Percentiles rank a stretch among this genome's conserved stretches.
These are phyloP conservation scores for Malthinus flaveolus DNA, from an alignment of 2,888 invertebrate species.

Conservation along the genomic window DNA sequence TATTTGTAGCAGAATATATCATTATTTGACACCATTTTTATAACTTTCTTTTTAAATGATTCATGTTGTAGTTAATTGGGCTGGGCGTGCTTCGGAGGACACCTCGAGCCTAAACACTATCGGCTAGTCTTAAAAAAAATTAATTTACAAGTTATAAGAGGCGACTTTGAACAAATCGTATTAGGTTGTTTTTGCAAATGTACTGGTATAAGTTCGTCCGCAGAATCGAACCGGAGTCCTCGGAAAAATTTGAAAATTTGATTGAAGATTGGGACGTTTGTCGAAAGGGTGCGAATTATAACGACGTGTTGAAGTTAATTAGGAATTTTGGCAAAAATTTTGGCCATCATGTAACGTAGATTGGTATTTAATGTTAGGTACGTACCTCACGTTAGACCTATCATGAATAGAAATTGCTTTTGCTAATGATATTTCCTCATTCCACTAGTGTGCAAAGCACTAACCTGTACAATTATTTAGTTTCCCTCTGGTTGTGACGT, in stretches of 20 bases:
- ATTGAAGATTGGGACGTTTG: no score
- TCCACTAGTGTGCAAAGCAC: constrained; percentile 13
- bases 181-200: no score
- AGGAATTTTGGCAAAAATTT: neutral
- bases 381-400: constrained; percentile 15
- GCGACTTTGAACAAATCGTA: no score
- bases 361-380: constrained; percentile 15
- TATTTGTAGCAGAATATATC: constrained; percentile 14
- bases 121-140: no score
- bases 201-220: no score
- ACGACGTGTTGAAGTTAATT: neutral
- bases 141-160: no score
- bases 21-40: constrained; percentile 15
- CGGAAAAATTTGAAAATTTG: no score
- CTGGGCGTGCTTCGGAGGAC: no score
- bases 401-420: constrained; percentile 30
- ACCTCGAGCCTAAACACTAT: no score
- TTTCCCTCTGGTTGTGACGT: constrained; percentile 28
- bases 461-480: constrained; percentile 30
- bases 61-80: constrained; percentile 21
- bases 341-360: neutral
- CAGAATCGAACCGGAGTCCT: no score
- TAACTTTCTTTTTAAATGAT: constrained; percentile 19
- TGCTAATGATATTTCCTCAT: constrained; percentile 21
- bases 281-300: no score